Evolutionary conservation across 2,113 vertebrate genomes (phyloP).

Genomic region (Tonatia bakeri): DNA sequence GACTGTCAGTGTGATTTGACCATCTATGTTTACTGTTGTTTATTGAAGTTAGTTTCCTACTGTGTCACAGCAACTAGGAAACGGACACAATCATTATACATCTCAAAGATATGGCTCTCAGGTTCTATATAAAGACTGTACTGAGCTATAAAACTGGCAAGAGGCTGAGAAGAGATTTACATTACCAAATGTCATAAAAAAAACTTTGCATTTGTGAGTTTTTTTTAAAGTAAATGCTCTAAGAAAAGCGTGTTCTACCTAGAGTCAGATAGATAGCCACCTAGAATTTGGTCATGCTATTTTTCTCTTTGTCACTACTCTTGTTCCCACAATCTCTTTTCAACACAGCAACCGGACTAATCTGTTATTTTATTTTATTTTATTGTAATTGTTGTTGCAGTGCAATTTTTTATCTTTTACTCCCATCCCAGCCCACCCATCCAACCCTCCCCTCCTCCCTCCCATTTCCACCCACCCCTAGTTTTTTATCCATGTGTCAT

Average conservation of each 20-base stretch:
- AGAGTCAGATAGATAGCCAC: neutral
- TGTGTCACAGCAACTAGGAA: neutral
- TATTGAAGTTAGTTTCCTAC: neutral
- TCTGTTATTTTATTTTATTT: no score
- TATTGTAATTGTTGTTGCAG: no score
- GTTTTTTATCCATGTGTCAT: no score
- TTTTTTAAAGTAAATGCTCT: neutral
- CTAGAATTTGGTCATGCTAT: neutral
- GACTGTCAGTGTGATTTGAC: neutral
- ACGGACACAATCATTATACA: neutral
- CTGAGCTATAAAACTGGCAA: neutral
- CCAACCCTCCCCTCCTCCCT: no score
- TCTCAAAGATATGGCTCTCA: neutral
- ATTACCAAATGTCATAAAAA: neutral
- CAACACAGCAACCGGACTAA: neutral
- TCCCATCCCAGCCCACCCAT: no score
- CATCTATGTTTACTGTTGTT: neutral
- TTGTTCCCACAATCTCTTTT: neutral
- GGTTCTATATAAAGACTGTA: neutral
- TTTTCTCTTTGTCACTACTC: neutral
- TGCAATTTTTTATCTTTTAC: no score
- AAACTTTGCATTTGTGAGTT: neutral
- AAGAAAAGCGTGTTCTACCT: neutral
- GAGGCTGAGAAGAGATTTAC: neutral
- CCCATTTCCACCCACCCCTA: no score